Base-by-base conservation (phyloP, 2,797 vertebrate species). In the Petrocephalus sullivani region DNA sequence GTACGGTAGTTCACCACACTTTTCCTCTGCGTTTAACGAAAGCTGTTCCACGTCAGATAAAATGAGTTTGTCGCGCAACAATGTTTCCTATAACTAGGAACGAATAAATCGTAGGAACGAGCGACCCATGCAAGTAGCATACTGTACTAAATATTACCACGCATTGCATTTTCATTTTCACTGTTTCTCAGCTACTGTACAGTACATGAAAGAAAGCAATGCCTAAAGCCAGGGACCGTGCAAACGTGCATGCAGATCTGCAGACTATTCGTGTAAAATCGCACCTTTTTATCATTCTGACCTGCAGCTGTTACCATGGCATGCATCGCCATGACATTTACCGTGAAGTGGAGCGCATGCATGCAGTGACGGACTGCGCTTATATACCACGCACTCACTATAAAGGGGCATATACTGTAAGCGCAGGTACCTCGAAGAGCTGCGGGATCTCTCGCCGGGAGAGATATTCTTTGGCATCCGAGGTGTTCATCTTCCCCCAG, bases 391-490 rank as follows among this genome's bases (percentile, higher is more conserved):
- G 81, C 28, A 54, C 49, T 49, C 23, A n/a, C 19, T 37, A 5
- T 53, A 54, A 23, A 83, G 4, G 41, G 16, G 9, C 49, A 23
- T 28, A 28, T 28, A 28, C 28, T 28, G 28, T 28, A 57, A 14
- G 21, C 10, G 16, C 71, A 60, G 28, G 28, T 89, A 90, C 90
- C 90, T 90, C 90, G 37, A 90, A 89, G 1, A 89, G 89, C 81
- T 87, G 89, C 54, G 90, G 90, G 87, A 90, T 88, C 37, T 89
- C 89, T 6, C 89, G 78, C 67, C 87, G 88, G 1, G 90, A 87
- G 6, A 90, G 75, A 64, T 90, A 90, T 46, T 90, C 90, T 87
- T 87, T 89, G 81, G 87, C 87, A 49, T 90, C 89, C 41, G 54
- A 78, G 14, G 89, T 89, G 67, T 89, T 88, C 89, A 90, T 89